Evolutionary conservation across 1,140 invertebrate genomes (phyloP), one percentile per base, ranked within the genome.

Genomic region (Drosophila parabipectinata): DNA sequence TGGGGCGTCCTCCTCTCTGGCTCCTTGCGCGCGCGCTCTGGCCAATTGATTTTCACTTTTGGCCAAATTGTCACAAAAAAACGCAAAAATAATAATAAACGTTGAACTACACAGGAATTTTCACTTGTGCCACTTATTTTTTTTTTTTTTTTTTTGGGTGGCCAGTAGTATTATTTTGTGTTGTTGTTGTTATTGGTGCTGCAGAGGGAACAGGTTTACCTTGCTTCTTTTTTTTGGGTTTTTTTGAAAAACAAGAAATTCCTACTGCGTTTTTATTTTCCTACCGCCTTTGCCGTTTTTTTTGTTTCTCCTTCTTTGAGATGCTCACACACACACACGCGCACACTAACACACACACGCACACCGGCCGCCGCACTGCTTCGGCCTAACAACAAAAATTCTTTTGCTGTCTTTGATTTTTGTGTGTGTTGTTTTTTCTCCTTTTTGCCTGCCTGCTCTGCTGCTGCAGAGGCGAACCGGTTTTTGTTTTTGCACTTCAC

Each of bases 31-130:
- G 82, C 82, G 82, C 82, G 80, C 74, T 52, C 74, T 85, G 55
- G 56, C 79, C 75, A 87, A 85, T 85, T 87, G 82, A 85, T 85
- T 85, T 85, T 85, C 82, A 85, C 82, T 85, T 85, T 85, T 85
- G 83, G 83, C 63, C 10, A 10, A 10, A 37, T 75, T 75, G 59
- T 74, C 50, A 73, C 75, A 85, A 84, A 78, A 77, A 66, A 72
- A 64, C 54, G 60, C 75, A 64, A 55, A 76, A 68, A 79, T 69
- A 59, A 68, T 77, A 52, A 79, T 58, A 72, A 63, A 72, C 63
- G 34, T n/a, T 4, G 67, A 69, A 66, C 56, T 47, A 57, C 52
- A 62, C 79, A 82, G 83, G 83, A 87, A 87, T 87, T 87, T 87
- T 87, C 83, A 87, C 83, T 87, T 87, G 83, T 87, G 83, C 83